phyloP scores from a whole-genome alignment of 2,797 vertebrate species.

The Myoxocephalus aenaeus region DNA sequence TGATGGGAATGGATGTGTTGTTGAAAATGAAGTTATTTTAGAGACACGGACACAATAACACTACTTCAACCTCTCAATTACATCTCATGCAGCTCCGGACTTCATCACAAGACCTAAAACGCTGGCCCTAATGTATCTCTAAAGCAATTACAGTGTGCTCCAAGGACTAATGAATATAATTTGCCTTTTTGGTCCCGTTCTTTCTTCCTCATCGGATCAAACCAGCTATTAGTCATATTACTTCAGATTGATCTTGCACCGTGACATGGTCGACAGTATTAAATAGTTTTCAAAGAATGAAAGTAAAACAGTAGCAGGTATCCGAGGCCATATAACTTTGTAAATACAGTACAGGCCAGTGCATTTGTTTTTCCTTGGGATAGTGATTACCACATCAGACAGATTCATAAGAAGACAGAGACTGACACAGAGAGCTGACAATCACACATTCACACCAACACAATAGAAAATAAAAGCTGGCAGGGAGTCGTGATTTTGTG shows the following conservation, averaged over 20 bases:
- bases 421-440: constrained; percentile 24
- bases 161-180: constrained; percentile 73
- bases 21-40: constrained; percentile 63
- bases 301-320: constrained; percentile 37
- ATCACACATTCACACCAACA: constrained; percentile 9
- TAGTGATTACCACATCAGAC: constrained; percentile 23
- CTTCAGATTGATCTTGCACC: constrained; percentile 52
- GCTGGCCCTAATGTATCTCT: constrained; percentile 76
- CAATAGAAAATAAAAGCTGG: constrained; percentile 37
- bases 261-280: constrained; percentile 43
- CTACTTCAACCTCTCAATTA: constrained; percentile 71
- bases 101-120: constrained; percentile 71
- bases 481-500: constrained; percentile 15
- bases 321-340: constrained; percentile 19
- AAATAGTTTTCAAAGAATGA: constrained; percentile 53
- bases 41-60: constrained; percentile 59
- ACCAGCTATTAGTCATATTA: constrained; percentile 71
- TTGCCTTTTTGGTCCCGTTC: constrained; percentile 57
- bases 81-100: constrained; percentile 60
- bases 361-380: constrained; percentile 32
- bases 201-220: constrained; percentile 66
- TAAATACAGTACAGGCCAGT: constrained; percentile 15
- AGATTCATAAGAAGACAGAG: constrained; percentile 19
- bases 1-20: constrained; percentile 64
- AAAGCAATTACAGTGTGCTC: constrained; percentile 74